Evolutionary conservation across 2,888 invertebrate species (phyloP).

Genomic region (Marronus borbonicus): DNA sequence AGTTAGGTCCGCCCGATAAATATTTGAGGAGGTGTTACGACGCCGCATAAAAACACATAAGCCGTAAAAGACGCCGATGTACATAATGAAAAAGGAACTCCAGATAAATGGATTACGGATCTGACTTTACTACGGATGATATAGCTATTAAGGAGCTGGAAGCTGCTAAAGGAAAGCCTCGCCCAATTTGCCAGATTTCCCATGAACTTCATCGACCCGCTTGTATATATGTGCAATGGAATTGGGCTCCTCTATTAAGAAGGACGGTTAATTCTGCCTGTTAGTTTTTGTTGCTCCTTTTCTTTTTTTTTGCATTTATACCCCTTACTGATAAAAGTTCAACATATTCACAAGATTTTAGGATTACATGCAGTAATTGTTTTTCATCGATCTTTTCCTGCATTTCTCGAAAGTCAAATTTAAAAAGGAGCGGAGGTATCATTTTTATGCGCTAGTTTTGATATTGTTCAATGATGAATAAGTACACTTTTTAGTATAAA

Average conservation of each 20-base stretch:
- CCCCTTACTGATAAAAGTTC: too few relatives aligned
- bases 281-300: neutral
- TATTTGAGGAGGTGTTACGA: conserved; percentile 47
- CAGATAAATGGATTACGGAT: conserved; percentile 53
- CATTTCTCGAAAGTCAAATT: too few relatives aligned
- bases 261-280: neutral
- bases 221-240: neutral
- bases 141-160: conserved; percentile 55
- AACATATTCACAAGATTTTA: too few relatives aligned
- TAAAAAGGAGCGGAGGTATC: too few relatives aligned
- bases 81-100: conserved; percentile 50
- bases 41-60: conserved; percentile 49
- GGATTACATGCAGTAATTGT: too few relatives aligned
- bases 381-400: too few relatives aligned
- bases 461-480: too few relatives aligned
- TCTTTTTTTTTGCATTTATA: too few relatives aligned
- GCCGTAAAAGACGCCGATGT: conserved; percentile 49
- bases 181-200: conserved; percentile 58
- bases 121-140: conserved; percentile 53
- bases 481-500: too few relatives aligned
- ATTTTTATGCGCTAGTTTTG: too few relatives aligned
- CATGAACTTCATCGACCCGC: conserved; percentile 56
- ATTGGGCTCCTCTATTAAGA: neutral
- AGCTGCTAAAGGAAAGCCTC: conserved; percentile 20
- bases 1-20: conserved; percentile 46